A percentile compares a stretch with the other conserved stretches of the same genome.
Conservation (phyloP, 2,797 vertebrate genomes). For the Otolemur crassicaudatus region DNA sequence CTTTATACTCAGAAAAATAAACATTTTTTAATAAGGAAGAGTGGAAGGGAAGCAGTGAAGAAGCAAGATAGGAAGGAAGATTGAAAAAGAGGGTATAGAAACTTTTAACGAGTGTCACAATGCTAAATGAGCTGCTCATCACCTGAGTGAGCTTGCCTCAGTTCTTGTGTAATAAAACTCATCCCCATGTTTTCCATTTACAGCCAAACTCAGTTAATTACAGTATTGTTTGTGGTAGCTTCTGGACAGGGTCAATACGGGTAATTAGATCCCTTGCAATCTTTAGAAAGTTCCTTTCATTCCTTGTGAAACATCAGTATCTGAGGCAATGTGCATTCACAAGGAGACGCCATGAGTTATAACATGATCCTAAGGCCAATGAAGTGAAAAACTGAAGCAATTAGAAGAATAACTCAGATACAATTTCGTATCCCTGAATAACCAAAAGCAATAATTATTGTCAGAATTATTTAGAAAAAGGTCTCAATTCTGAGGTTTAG, state of each 20-base stretch:
- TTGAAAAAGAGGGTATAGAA: background rate
- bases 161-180: slow-evolving; percentile 40
- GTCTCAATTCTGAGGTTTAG: slow-evolving; percentile 28
- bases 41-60: background rate
- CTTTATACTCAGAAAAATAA: background rate
- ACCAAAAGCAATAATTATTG: slow-evolving; percentile 29
- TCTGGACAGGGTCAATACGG: slow-evolving; percentile 59
- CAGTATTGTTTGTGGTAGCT: slow-evolving; percentile 53
- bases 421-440: background rate
- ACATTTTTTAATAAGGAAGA: background rate
- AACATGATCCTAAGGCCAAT: background rate
- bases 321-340: background rate
- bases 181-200: slow-evolving; percentile 44
- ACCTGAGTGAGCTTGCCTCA: background rate
- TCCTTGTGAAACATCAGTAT: slow-evolving; percentile 19
- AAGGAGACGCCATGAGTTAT: background rate
- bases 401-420: slow-evolving; percentile 28
- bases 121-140: background rate
- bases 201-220: slow-evolving; percentile 64
- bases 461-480: slow-evolving; percentile 62
- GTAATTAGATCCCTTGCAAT: slow-evolving; percentile 59
- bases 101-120: background rate
- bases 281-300: slow-evolving; percentile 44
- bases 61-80: background rate
- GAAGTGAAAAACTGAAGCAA: slow-evolving; percentile 9